A percentile compares a stretch with the other conserved stretches of the same genome.
Evolutionary conservation across 92 coral and sea anemone genomes (phyloP).

Genomic region (Parazoanthus darwini): DNA sequence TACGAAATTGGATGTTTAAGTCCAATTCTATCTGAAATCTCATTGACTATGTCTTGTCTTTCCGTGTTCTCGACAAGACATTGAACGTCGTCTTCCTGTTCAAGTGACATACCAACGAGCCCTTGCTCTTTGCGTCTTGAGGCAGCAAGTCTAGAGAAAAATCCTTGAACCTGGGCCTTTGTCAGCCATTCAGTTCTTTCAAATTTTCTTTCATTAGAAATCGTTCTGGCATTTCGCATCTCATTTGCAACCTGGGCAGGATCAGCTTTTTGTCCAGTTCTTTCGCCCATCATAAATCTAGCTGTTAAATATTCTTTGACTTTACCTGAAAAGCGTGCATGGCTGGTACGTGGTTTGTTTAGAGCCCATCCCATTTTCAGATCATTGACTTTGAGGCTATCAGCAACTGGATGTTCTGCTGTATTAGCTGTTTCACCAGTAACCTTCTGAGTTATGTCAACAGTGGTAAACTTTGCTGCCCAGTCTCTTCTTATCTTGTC

Average conservation of each 20-base stretch:
- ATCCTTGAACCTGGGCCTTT: not conserved
- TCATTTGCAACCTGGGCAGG: constrained; percentile 41
- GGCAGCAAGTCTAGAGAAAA: not conserved
- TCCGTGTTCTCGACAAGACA: constrained; percentile 55
- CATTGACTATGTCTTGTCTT: constrained; percentile 44
- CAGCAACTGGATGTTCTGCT: constrained; percentile 25
- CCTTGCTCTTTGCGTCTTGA: not conserved
- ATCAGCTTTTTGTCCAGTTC: constrained; percentile 40
- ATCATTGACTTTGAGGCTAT: not conserved
- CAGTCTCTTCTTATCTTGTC: constrained; percentile 45
- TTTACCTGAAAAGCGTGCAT: constrained; percentile 12
- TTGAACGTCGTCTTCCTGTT: constrained; percentile 55
- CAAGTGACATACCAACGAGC: constrained; percentile 55
- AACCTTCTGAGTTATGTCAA: constrained; percentile 30
- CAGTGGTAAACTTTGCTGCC: constrained; percentile 41
- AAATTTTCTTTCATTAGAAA: constrained; percentile 42
- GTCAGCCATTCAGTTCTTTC: not conserved
- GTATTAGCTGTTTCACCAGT: constrained; percentile 14
- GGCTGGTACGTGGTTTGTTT: constrained; percentile 37
- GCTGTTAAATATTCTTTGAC: constrained; percentile 39
- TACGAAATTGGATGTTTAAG: constrained; percentile 43
- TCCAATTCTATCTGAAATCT: constrained; percentile 27
- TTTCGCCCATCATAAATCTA: constrained; percentile 42
- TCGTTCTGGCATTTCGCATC: constrained; percentile 35
- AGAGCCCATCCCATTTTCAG: constrained; percentile 41